Evolutionary conservation across 2,797 vertebrate species (phyloP), one percentile per base, ranked within the genome.

Genomic region (Craterocephalus amniculus): DNA sequence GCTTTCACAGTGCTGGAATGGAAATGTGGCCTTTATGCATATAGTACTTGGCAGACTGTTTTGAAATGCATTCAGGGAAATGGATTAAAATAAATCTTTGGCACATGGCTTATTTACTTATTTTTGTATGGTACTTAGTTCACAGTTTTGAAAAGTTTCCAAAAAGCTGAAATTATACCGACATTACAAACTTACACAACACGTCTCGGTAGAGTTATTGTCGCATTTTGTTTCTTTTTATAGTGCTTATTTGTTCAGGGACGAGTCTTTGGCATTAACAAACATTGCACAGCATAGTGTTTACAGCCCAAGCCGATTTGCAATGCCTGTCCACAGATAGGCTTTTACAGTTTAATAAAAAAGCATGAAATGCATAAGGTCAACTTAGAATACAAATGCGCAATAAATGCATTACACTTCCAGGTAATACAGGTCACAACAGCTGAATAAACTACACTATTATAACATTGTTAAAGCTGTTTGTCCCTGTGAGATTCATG

Each of bases 11-110:
- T 43, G 51, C 34, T 32, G 8, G 0, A 54, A 52, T 40, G 29
- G 22, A 63, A 49, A 64, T 22, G 31, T 36, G 58, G 62, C 35
- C 49, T 76, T 70, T 24, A 56, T 74, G 58, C 20, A 22, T 68
- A 58, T 12, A 22, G 29, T 35, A 4, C n/a, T 68, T 24, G 26
- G 38, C 52, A 51, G 1, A 10, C 11, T 5, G 8, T 64, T n/a
- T 54, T 49, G 11, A 10, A 49, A 49, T 22, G 20, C 45, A 49
- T 52, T 38, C 29, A 34, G 13, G 27, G 56, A 59, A 60, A 51
- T 7, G 20, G 34, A 58, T 63, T 34, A 16, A 16, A 58, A 31
- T 24, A 40, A 48, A 57, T 38, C n/a, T 12, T 0, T 10, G 43
- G 29, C 4, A 12, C 6, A 22, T 1, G 26, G 6, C 54, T 27